Base-by-base conservation (phyloP, 1,140 invertebrate species). In the Listronotus oregonensis region DNA sequence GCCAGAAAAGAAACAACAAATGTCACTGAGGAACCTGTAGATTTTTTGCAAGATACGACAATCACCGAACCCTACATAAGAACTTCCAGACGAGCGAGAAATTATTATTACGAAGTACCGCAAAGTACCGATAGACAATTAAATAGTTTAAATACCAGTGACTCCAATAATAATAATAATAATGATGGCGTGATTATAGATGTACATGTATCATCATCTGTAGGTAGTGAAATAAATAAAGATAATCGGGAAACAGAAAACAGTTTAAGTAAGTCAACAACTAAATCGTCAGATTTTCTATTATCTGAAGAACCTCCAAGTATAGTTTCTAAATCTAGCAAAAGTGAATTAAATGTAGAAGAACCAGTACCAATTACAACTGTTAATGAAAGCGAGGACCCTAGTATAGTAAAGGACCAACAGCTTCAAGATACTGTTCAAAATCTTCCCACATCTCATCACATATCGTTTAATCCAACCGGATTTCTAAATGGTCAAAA, bases 311-410 rank as follows among this genome's bases (percentile, higher is more conserved):
- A 84, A 32, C 72, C 81, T 71, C 63, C 74, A 9, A 84, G 82
- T 40, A 79, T 84, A 31, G 79, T 83, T 0, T 82, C 83, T 0
- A 82, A 83, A 55, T 80, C 81, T 0, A 84, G 83, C 58, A 79
- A 82, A 67, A 83, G 80, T 63, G 82, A 84, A 51, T 83, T 86
- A 62, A 81, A 77, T 10, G 80, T 86, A 0, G 84, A 85, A 44
- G 85, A 86, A 69, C 79, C 74, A 1, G 75, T 79, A 15, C 80
- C 82, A 0, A 81, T 77, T 40, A 83, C 79, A 2, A 80, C 75
- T 15, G 78, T 80, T 70, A 68, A 78, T 3, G 69, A 58, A 43
- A 49, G 18, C 14, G 17, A 21, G 37, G 32, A 57, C 70, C 6
- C 70, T 62, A 5, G 31, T 8, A 50, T 11, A 79, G 78, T 6